phyloP scores from a whole-genome alignment of 2,797 vertebrate species.

The Phoeniculus purpureus region DNA sequence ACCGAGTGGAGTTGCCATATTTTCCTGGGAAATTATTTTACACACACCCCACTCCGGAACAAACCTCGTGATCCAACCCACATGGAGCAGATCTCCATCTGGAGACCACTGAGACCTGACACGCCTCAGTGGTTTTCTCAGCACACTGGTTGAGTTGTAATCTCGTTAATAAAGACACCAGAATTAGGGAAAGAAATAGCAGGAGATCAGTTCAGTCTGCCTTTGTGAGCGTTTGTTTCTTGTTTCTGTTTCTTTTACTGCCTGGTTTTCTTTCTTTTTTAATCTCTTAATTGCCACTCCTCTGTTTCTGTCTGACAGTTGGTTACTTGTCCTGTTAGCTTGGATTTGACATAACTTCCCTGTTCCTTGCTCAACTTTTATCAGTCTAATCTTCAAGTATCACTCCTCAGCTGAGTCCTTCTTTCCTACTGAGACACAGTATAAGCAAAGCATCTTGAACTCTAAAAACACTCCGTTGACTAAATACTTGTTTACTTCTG shows the following conservation, averaged over 20 bases:
- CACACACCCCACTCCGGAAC: background rate
- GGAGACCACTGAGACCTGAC: background rate
- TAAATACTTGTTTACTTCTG: slow-evolving; percentile 55
- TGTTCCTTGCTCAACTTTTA: background rate
- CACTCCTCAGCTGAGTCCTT: background rate
- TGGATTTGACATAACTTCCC: background rate
- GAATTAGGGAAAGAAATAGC: background rate
- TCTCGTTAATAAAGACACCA: background rate
- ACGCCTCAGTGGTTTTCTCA: background rate
- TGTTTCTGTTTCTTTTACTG: background rate
- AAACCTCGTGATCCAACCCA: background rate
- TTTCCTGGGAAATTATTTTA: background rate
- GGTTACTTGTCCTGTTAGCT: background rate
- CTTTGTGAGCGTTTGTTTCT: background rate
- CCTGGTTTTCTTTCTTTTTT: background rate
- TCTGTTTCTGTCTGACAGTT: background rate
- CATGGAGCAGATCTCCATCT: background rate
- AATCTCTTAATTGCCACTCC: background rate
- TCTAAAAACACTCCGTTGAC: slow-evolving; percentile 21
- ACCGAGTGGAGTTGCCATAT: background rate
- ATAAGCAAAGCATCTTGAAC: slow-evolving; percentile 32
- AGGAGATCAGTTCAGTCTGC: background rate
- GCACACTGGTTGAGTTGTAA: background rate
- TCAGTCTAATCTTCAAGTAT: background rate
- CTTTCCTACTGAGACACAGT: background rate